These are phyloP conservation scores for Esox masquinongy DNA, from an alignment of 2,797 vertebrate species.

Conservation along the genomic window DNA sequence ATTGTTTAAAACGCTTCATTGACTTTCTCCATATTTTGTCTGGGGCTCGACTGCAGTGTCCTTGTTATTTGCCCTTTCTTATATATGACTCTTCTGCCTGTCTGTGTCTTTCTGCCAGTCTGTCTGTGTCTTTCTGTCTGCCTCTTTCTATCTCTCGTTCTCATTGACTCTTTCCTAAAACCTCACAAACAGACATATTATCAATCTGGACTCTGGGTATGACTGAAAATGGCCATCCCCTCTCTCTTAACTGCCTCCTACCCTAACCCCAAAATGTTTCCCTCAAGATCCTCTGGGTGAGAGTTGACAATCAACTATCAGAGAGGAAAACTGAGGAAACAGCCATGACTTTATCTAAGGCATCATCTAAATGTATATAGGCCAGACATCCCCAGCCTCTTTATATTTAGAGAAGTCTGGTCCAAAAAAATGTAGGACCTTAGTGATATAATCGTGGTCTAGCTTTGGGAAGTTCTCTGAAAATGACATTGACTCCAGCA, in stretches of 20 bases:
- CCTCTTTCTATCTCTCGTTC: background rate
- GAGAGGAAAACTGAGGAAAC: background rate
- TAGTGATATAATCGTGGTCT: background rate
- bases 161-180: background rate
- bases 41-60: slow-evolving; percentile 11
- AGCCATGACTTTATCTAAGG: background rate
- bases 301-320: background rate
- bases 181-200: too few species aligned
- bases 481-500: background rate
- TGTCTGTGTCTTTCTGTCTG: background rate
- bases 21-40: background rate
- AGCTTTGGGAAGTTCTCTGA: background rate
- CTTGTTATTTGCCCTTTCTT: slow-evolving; percentile 13
- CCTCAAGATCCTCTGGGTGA: background rate
- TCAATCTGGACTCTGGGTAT: too few species aligned
- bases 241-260: background rate
- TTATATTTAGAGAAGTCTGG: background rate
- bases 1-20: background rate
- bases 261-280: background rate
- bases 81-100: background rate
- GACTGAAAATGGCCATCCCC: background rate
- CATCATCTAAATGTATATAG: background rate
- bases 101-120: background rate
- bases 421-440: background rate
- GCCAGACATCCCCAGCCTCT: slow-evolving; percentile 3